Conservation (phyloP, 1,140 invertebrate species). For the Drosophila athabasca region DNA sequence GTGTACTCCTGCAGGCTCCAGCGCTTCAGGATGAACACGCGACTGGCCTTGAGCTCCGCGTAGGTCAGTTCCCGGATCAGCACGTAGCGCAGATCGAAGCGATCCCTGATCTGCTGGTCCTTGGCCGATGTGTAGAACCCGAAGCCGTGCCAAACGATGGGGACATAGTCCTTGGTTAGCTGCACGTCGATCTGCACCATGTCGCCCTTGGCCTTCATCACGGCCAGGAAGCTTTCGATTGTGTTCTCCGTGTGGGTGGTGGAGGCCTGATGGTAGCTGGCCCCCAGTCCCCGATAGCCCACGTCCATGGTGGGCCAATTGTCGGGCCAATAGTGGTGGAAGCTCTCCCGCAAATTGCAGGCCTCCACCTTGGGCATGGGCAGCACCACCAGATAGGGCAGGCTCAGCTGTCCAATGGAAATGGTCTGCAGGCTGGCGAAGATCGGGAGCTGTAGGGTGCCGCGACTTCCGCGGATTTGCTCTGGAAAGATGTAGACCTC, state of each 20-base stretch:
- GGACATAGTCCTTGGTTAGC: slow-evolving; percentile 95
- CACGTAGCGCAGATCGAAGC: slow-evolving; percentile 92
- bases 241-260: slow-evolving; percentile 93
- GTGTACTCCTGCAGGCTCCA: slow-evolving; percentile 63
- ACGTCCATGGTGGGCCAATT: slow-evolving; percentile 93
- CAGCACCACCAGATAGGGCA: slow-evolving; percentile 88
- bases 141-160: slow-evolving; percentile 97
- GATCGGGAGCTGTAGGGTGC: slow-evolving; percentile 86
- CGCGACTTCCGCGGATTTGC: slow-evolving; percentile 86
- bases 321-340: slow-evolving; percentile 92
- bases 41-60: slow-evolving; percentile 92
- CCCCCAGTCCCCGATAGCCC: slow-evolving; percentile 94
- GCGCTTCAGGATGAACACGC: slow-evolving; percentile 71
- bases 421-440: slow-evolving; percentile 20
- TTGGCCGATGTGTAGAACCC: slow-evolving; percentile 87
- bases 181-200: slow-evolving; percentile 98
- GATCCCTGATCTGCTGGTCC: slow-evolving; percentile 88
- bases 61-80: slow-evolving; percentile 95
- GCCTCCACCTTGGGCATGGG: slow-evolving; percentile 88
- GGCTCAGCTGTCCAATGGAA: slow-evolving; percentile 83
- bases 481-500: slow-evolving; percentile 89
- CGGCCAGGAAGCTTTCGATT: slow-evolving; percentile 93
- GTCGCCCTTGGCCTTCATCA: slow-evolving; percentile 93
- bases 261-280: slow-evolving; percentile 84
- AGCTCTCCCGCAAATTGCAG: slow-evolving; percentile 91